Percentiles rank a stretch among this genome's conserved stretches.
Conservation (phyloP, 2,113 vertebrate species). For the Rynchops niger region DNA sequence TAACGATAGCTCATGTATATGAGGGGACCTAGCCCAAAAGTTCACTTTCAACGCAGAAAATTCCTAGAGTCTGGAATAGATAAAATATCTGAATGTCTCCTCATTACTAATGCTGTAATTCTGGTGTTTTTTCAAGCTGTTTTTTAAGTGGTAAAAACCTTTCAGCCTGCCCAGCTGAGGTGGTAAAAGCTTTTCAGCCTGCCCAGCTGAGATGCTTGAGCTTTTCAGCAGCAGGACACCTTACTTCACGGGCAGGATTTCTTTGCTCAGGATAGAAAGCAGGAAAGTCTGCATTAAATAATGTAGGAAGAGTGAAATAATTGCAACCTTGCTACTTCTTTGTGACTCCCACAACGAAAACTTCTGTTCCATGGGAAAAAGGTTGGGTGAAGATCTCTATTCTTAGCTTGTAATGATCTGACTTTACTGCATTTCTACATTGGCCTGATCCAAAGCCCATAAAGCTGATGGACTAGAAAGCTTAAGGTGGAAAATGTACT, state of each 20-base stretch:
- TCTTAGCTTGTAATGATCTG: neutral
- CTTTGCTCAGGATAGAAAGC: neutral
- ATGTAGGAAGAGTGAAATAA: neutral
- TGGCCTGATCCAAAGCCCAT: neutral
- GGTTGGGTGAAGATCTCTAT: neutral
- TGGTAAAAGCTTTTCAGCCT: neutral
- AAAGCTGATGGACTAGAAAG: neutral
- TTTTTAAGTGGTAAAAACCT: neutral
- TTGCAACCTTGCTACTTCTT: neutral
- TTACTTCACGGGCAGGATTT: neutral
- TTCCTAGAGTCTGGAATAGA: neutral
- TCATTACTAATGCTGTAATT: neutral
- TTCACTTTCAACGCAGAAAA: neutral
- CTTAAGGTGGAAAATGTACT: neutral
- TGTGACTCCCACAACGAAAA: neutral
- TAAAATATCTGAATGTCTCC: neutral
- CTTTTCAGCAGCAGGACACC: neutral
- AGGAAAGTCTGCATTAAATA: neutral
- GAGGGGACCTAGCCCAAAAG: neutral
- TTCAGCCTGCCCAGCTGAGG: neutral
- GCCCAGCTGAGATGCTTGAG: neutral
- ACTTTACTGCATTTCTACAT: neutral
- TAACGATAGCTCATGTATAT: neutral
- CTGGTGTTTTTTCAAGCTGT: neutral
- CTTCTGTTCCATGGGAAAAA: neutral